Conservation (phyloP, 2,113 vertebrate species). For the Mobula birostris region DNA sequence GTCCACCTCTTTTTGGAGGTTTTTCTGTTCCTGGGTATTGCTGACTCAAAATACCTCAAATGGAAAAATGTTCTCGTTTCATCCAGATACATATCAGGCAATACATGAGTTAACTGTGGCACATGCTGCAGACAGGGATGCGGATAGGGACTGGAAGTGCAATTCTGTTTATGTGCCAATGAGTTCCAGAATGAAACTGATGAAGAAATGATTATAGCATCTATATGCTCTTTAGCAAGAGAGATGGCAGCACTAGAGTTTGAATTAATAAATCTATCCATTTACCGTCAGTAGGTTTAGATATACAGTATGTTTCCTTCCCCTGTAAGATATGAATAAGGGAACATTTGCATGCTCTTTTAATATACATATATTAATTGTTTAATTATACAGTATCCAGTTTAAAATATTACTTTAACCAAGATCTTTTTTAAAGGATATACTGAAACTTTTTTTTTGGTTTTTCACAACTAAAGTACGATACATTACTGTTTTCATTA, state of each 20-base stretch:
- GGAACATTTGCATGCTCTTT: neutral
- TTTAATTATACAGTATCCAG: neutral
- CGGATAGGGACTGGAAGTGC: neutral
- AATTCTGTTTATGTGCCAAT: neutral
- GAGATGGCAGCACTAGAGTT: neutral
- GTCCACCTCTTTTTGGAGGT: no score
- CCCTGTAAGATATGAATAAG: neutral
- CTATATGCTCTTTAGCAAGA: neutral
- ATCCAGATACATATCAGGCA: neutral
- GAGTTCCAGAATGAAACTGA: neutral
- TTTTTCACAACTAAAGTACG: neutral
- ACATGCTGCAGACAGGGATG: neutral
- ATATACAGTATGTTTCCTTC: neutral
- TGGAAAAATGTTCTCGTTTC: neutral
- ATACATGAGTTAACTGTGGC: neutral
- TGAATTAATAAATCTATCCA: neutral
- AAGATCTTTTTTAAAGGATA: neutral
- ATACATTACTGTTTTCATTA: neutral
- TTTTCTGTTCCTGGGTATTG: no score
- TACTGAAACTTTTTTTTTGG: no score
- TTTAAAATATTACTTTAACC: neutral
- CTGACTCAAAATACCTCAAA: neutral
- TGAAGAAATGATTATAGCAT: neutral
- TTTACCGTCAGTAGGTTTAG: neutral
- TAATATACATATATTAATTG: no score